Percentiles rank a stretch among this genome's conserved stretches.
Conservation (phyloP, 2,888 invertebrate genomes). For the Leucophenga montana region DNA sequence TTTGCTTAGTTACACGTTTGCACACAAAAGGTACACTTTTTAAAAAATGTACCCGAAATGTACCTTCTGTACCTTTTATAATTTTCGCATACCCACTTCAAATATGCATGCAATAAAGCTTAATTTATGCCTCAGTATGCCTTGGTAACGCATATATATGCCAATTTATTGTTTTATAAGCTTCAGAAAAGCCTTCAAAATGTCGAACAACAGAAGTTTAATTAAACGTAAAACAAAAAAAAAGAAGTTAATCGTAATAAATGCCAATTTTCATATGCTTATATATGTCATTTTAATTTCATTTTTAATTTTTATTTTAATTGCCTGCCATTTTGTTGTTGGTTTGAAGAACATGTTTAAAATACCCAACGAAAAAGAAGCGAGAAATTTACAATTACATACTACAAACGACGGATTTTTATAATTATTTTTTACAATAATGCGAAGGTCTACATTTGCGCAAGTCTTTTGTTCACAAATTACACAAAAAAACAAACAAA, state of each 20-base stretch:
- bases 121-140: too few relatives aligned
- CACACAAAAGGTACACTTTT: too few relatives aligned
- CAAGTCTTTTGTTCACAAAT: conserved; percentile 5
- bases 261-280: conserved; percentile 6
- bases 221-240: too few relatives aligned
- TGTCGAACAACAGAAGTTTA: not conserved
- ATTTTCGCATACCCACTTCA: too few relatives aligned
- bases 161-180: too few relatives aligned
- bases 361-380: not conserved
- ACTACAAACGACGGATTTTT: not conserved
- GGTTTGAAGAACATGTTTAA: conserved; percentile 33
- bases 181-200: too few relatives aligned
- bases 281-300: not conserved
- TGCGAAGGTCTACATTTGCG: not conserved
- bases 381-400: not conserved
- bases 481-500: conserved; percentile 7
- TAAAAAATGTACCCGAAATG: too few relatives aligned
- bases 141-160: too few relatives aligned
- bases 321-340: conserved; percentile 20
- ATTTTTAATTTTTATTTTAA: not conserved
- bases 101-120: too few relatives aligned
- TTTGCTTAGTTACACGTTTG: too few relatives aligned
- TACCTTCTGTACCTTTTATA: too few relatives aligned
- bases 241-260: not conserved
- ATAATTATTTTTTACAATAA: too few relatives aligned